These are phyloP conservation scores for Maccullochella peelii DNA, from an alignment of 2,113 vertebrate genomes.

Conservation along the genomic window DNA sequence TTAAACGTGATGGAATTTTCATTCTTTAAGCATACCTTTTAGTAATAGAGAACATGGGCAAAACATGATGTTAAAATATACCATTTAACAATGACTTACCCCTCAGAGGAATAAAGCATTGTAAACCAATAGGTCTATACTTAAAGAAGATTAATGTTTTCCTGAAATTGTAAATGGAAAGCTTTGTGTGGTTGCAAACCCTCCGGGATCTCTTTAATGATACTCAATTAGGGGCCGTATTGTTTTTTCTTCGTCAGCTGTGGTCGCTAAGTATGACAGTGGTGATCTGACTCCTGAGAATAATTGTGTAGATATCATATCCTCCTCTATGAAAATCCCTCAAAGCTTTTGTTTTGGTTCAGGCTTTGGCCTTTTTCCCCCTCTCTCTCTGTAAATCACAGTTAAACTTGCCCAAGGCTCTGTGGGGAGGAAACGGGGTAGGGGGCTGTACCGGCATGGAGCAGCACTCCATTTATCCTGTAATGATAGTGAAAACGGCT, in stretches of 20 bases:
- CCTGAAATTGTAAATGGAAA: constrained; percentile 61
- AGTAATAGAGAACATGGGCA: not conserved
- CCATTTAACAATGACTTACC: constrained; percentile 10
- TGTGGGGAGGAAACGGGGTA: not conserved
- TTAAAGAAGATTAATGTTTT: constrained; percentile 56
- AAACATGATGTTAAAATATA: not conserved
- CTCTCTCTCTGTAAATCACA: constrained; percentile 65
- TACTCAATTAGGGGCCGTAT: constrained; percentile 60
- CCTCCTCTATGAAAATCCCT: constrained; percentile 64
- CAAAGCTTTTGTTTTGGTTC: constrained; percentile 76
- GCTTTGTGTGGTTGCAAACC: constrained; percentile 47
- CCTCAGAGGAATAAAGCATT: constrained; percentile 15
- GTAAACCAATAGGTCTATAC: constrained; percentile 17
- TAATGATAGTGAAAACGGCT: constrained; percentile 62
- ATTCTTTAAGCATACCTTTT: not conserved
- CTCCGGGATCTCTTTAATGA: constrained; percentile 69
- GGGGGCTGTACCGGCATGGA: constrained; percentile 22
- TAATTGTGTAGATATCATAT: constrained; percentile 62
- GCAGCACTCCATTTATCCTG: constrained; percentile 62
- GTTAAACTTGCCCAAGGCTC: constrained; percentile 64
- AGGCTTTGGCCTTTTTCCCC: constrained; percentile 64
- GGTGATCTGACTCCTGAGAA: constrained; percentile 67
- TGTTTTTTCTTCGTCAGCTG: constrained; percentile 60
- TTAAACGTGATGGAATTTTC: not conserved
- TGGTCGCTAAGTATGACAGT: constrained; percentile 55